These are phyloP conservation scores for Nemotelus nigrinus DNA, from an alignment of 2,888 invertebrate genomes.

Conservation along the genomic window DNA sequence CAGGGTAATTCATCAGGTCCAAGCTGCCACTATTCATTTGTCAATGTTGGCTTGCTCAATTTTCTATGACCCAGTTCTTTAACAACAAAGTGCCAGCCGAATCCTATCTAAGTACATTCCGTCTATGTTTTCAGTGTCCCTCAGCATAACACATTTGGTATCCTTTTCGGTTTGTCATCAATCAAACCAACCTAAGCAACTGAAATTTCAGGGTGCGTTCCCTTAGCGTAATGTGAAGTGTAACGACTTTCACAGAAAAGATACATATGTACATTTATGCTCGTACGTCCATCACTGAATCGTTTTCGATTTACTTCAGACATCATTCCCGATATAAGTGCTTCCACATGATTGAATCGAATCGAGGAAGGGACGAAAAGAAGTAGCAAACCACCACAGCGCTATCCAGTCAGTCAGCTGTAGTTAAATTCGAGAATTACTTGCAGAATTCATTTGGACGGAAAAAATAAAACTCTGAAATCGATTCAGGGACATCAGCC, in stretches of 20 bases:
- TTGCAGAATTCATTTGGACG: too few relatives aligned
- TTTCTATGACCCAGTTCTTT: conserved; percentile 29
- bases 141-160: too few relatives aligned
- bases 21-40: conserved; percentile 38
- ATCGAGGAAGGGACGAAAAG: too few relatives aligned
- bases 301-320: background rate
- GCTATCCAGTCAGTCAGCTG: too few relatives aligned
- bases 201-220: background rate
- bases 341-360: too few relatives aligned
- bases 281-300: background rate
- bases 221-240: background rate
- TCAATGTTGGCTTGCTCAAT: conserved; percentile 35
- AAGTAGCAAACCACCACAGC: too few relatives aligned
- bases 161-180: conserved; percentile 6
- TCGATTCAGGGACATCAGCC: too few relatives aligned
- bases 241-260: background rate
- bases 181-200: background rate
- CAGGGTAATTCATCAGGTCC: conserved; percentile 25
- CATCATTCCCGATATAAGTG: too few relatives aligned
- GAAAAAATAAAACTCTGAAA: too few relatives aligned
- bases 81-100: background rate
- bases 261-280: too few relatives aligned
- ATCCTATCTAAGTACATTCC: background rate
- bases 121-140: too few relatives aligned
- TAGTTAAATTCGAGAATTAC: too few relatives aligned